phyloP scores from a whole-genome alignment of 2,797 vertebrate genomes.

The Sebastes matsubarae region DNA sequence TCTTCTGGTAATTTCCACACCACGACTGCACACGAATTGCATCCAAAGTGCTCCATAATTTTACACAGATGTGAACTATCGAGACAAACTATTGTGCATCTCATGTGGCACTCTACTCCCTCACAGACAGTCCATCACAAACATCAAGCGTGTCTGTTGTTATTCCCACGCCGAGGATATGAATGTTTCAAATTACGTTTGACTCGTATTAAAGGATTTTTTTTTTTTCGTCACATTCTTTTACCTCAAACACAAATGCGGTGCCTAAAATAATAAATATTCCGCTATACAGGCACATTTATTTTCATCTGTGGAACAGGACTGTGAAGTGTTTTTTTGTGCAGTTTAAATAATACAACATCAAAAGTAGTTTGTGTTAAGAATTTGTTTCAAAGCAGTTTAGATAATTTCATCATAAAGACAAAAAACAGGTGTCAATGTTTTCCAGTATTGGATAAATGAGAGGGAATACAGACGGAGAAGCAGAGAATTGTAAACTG shows the following conservation, averaged over 20 bases:
- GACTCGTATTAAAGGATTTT: neutral
- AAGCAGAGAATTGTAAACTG: conserved; percentile 12
- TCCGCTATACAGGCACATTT: neutral
- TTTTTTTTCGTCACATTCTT: neutral
- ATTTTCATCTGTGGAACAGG: conserved; percentile 6
- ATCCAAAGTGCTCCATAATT: conserved; percentile 48
- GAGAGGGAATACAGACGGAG: conserved; percentile 5
- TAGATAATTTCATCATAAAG: conserved; percentile 5
- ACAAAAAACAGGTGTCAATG: conserved; percentile 47
- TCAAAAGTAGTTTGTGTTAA: conserved; percentile 22
- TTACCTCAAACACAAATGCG: conserved; percentile 16
- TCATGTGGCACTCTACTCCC: conserved; percentile 25
- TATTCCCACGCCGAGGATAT: conserved; percentile 18
- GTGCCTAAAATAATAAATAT: conserved; percentile 33
- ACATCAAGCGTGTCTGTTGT: conserved; percentile 37
- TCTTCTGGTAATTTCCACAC: conserved; percentile 37
- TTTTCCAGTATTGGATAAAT: conserved; percentile 28
- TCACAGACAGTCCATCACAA: conserved; percentile 34
- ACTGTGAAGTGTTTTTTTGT: neutral
- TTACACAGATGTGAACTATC: conserved; percentile 59
- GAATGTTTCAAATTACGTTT: conserved; percentile 28
- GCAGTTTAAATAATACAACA: conserved; percentile 5
- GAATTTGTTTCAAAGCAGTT: conserved; percentile 36
- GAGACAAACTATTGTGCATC: conserved; percentile 40
- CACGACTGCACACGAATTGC: conserved; percentile 34